Evolutionary conservation across 2,888 invertebrate species (phyloP).

Genomic region (Eucriotettix oculatus): DNA sequence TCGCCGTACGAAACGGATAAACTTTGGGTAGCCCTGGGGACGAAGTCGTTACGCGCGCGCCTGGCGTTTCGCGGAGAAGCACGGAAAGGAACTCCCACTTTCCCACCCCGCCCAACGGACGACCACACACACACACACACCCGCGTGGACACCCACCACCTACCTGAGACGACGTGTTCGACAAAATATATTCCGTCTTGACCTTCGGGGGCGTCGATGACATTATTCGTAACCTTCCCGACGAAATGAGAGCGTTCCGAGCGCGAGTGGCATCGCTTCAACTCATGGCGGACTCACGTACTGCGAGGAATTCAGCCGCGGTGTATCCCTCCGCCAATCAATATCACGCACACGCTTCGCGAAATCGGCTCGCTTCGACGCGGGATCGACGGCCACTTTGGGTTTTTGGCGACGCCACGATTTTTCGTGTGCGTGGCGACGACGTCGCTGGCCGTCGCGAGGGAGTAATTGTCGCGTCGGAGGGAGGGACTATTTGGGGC

Average conservation of each 20-base stretch:
- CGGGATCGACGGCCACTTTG: neutral
- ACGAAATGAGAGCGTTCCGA: neutral
- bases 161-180: constrained; percentile 9
- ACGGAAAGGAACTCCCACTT: constrained; percentile 11
- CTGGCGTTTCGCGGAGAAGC: constrained; percentile 7
- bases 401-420: neutral
- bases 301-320: constrained; percentile 1
- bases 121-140: constrained; percentile 1
- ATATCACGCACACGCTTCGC: constrained; percentile 2
- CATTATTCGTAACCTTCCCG: constrained; percentile 8
- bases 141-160: constrained; percentile 1
- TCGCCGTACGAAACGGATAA: neutral
- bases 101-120: constrained; percentile 10
- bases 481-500: constrained; percentile 13
- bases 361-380: neutral
- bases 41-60: constrained; percentile 11
- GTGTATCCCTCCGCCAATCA: constrained; percentile 12
- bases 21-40: constrained; percentile 11
- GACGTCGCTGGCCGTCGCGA: neutral
- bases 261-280: constrained; percentile 5
- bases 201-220: constrained; percentile 7
- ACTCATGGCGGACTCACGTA: constrained; percentile 8
- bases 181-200: constrained; percentile 10
- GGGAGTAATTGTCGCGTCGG: neutral
- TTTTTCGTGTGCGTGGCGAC: neutral